Evolutionary conservation across 1,140 invertebrate genomes (phyloP).

Genomic region (Agrypnia vestita): DNA sequence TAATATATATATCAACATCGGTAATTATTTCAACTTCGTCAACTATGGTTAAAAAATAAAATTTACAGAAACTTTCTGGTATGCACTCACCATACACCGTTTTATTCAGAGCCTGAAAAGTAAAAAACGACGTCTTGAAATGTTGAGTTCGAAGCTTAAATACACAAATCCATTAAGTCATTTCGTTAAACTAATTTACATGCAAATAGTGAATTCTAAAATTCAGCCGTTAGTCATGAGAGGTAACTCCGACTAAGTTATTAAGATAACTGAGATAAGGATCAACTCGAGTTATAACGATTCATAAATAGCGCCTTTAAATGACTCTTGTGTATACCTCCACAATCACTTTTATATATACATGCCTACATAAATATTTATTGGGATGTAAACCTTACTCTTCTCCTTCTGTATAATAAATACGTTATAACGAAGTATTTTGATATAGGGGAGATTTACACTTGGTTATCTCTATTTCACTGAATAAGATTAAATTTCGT

Average conservation of each 20-base stretch:
- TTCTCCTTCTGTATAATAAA: too few relatives aligned
- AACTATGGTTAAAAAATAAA: too few relatives aligned
- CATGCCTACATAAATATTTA: too few relatives aligned
- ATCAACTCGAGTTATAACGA: neutral
- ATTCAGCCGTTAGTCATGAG: conserved; percentile 21
- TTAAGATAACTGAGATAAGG: conserved; percentile 25
- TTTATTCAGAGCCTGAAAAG: neutral
- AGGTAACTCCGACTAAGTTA: conserved; percentile 25
- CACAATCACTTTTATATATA: too few relatives aligned
- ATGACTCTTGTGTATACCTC: neutral
- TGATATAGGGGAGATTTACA: too few relatives aligned
- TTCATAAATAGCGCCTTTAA: conserved; percentile 17
- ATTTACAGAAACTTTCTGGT: too few relatives aligned
- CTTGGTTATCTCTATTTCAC: too few relatives aligned
- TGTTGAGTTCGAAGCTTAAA: neutral
- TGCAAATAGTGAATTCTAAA: conserved; percentile 39
- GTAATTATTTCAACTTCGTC: too few relatives aligned
- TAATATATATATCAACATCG: too few relatives aligned
- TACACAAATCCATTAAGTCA: conserved; percentile 36
- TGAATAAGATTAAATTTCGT: too few relatives aligned
- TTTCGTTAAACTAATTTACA: conserved; percentile 43
- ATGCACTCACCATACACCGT: neutral
- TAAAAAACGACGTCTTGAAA: neutral
- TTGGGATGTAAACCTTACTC: too few relatives aligned
- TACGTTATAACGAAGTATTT: too few relatives aligned